phyloP scores from a whole-genome alignment of 2,113 vertebrate species.

The Hoplias malabaricus region DNA sequence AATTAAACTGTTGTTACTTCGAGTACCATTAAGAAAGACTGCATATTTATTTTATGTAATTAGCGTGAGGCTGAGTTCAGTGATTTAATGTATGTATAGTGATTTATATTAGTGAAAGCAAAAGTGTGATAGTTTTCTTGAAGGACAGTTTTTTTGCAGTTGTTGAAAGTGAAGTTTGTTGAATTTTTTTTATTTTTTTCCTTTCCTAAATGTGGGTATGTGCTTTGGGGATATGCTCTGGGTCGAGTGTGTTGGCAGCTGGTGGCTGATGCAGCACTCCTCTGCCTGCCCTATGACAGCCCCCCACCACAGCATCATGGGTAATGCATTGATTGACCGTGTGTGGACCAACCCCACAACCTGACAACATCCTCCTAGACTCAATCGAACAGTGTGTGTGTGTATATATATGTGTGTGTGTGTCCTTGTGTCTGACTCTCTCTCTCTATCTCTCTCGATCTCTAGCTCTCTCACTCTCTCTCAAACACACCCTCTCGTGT shows the following conservation, averaged over 20 bases:
- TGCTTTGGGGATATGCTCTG: conserved; percentile 11
- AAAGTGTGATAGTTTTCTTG: too few species aligned
- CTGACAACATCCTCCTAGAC: conserved; percentile 40
- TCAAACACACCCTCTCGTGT: conserved; percentile 50
- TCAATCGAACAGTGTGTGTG: conserved; percentile 37
- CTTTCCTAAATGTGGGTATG: background rate
- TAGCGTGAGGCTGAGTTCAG: conserved; percentile 3
- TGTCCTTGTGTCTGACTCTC: conserved; percentile 49
- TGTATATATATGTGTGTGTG: conserved; percentile 24
- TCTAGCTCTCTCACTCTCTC: conserved; percentile 44
- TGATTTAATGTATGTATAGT: background rate
- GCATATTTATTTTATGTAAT: conserved; percentile 31
- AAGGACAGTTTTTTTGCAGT: background rate
- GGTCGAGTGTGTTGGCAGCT: conserved; percentile 46
- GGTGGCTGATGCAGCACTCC: conserved; percentile 53
- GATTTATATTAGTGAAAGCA: conserved; percentile 18
- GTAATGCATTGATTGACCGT: conserved; percentile 60
- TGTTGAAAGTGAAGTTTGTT: background rate
- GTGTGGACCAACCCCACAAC: conserved; percentile 41
- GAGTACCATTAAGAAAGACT: conserved; percentile 19
- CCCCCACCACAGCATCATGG: conserved; percentile 49
- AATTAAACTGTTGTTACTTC: conserved; percentile 46
- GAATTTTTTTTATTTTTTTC: background rate
- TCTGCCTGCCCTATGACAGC: conserved; percentile 35
- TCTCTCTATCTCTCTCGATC: conserved; percentile 43